Base-by-base conservation (phyloP, 2,888 invertebrate genomes). In the Leptinotarsa peninsularis region DNA sequence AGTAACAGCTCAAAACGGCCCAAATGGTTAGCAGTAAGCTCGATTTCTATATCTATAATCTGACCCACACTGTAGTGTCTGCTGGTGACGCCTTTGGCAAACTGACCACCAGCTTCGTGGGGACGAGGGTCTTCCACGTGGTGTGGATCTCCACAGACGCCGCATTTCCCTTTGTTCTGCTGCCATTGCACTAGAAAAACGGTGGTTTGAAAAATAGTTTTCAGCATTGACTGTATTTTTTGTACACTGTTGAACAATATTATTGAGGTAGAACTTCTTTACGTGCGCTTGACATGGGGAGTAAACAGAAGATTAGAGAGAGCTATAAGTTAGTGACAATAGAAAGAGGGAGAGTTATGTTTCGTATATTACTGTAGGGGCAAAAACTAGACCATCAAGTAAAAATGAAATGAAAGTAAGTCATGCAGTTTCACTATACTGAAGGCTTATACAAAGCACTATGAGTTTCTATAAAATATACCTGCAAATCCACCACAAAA, bases 401-500 rank as follows among this genome's bases (percentile, higher is more conserved):
- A 33, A 33, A 33, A 33, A 1, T 33, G 33, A 33, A 33, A 33
- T 33, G 7, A 33, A 33, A 1, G 5, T 33, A 5, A 33, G 33
- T 33, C 33, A 33, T 33, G 33, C 33, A 33, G 7, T 33, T 33
- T 33, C 1, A 33, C 7, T 1, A 33, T 33, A 33, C 33, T 33
- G 7, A 33, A 33, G 33, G 33, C 5, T 33, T 33, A 33, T 33
- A 33, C 33, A 33, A 5, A 33, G 5, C 33, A 33, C 33, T 7
- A 33, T 10, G 10, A 3, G 2, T 43, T 43, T 43, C 10, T 43
- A 43, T 10, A 13, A 13, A 43, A 43, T 43, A 43, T 43, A 95
- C 95, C 94, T 87, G 95, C 94, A 86, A 94, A 95, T 70, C 96
- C 97, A 33, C 97, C 97, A 86, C 98, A 98, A 89, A 95, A 97